Evolutionary conservation across 2,888 invertebrate genomes (phyloP), one percentile per base, ranked within the genome.

Genomic region (Hipparchia semele): DNA sequence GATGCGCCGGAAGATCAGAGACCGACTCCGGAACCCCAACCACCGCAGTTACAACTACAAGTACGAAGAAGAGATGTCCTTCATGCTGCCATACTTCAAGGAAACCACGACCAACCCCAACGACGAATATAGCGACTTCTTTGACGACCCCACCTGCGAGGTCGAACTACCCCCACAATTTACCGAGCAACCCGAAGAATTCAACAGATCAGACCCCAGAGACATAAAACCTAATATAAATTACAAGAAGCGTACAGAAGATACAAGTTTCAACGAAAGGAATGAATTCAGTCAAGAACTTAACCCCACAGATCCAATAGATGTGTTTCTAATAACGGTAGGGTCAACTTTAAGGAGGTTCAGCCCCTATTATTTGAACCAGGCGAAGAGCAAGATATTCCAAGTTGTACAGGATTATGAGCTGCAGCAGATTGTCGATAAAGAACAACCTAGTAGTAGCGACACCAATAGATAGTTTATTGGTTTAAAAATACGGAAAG

Each of bases 381-480:
- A 91, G 79, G 92, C 93, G 1, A 93, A 93, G 78, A 90, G 87
- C 75, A 92, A 92, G 77, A 92, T 93, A 68, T 92, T 92, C 70
- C 90, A 91, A 61, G 88, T 92, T n/a, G 92, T 93, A 0, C 93
- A 92, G 74, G 91, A 93, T 62, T 92, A 89, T 77, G 93, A 93
- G 78, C 74, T 93, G 72, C 83, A 92, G 76, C 93, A 93, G 79
- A 91, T 91, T 1, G 81, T 90, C 0, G 82, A 82, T 74, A 88
- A 87, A 65, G 86, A 86, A 0, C 82, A 82, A 68, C 73, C 79
- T 0, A 80, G 79, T 2, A 81, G 77, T 23, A 82, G 81, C 54
- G 82, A 83, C 60, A 75, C 68, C 6, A 81, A 79, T 72, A 84
- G 84, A 77, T 86, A 82, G 46, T 0, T 7, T 13, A n/a, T 46